Evolutionary conservation across 2,888 invertebrate species (phyloP), one percentile per base, ranked within the genome.

Genomic region (Mechanitis messenoides): DNA sequence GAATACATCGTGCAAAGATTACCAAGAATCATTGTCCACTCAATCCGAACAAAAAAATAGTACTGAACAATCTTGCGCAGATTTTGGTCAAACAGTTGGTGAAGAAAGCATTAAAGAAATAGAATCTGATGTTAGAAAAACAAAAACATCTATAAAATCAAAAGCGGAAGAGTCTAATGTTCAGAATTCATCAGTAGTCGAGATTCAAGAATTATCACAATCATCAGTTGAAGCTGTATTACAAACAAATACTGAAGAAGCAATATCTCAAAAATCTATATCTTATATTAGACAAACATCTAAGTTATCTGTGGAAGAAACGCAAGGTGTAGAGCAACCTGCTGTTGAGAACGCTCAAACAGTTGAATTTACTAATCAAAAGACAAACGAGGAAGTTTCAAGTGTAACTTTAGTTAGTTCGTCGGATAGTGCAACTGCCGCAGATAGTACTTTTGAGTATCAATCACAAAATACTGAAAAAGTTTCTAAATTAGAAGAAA

Each of bases 121-220:
- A 45, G 55, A 56, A 28, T 28, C 55, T 47, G 50, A 61, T 6
- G 58, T 20, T 35, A 60, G 59, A 59, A 54, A 64, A 11, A 46
- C 53, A 45, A 55, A 63, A 76, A 75, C 54, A 56, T 57, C 45
- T 12, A n/a, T 55, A 67, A 73, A 80, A 47, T 70, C 71, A 73
- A 72, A 77, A 35, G 72, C 73, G 50, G 61, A 67, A 6, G 65
- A 58, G 56, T 60, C 64, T 56, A 55, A 58, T 53, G 59, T 64
- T 65, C 69, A 71, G 60, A 63, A 54, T 31, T 63, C 68, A 53
- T 65, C 67, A n/a, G 57, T 64, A 42, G 64, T 70, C 58, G 66
- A 69, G 45, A 45, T 55, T 20, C 59, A 63, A 57, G 55, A 64
- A 53, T 59, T 47, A 11, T 58, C 55, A 28, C 50, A 66, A 55